Evolutionary conservation across 2,888 invertebrate species (phyloP).

Genomic region (Hemicrepidius hirtus): DNA sequence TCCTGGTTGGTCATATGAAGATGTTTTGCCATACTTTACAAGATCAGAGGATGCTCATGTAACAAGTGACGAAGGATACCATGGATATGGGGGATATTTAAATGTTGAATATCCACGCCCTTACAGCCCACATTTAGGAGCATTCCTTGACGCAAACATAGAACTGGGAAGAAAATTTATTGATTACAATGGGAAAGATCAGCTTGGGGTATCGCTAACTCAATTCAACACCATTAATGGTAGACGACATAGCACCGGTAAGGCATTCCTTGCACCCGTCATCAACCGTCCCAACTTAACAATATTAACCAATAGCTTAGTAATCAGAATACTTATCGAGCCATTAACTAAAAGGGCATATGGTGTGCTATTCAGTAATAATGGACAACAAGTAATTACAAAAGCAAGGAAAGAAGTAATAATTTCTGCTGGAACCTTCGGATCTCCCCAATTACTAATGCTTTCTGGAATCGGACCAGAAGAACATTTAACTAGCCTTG

Average conservation of each 20-base stretch:
- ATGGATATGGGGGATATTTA: slow-evolving; percentile 79
- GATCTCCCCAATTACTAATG: slow-evolving; percentile 88
- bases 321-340: slow-evolving; percentile 79
- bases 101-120: slow-evolving; percentile 78
- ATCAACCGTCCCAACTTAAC: slow-evolving; percentile 79
- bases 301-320: slow-evolving; percentile 81
- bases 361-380: slow-evolving; percentile 81
- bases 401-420: slow-evolving; percentile 83
- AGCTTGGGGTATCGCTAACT: slow-evolving; percentile 78
- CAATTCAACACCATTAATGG: slow-evolving; percentile 81
- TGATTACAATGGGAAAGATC: slow-evolving; percentile 79
- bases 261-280: slow-evolving; percentile 83
- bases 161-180: slow-evolving; percentile 75
- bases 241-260: slow-evolving; percentile 83
- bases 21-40: slow-evolving; percentile 64
- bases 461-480: slow-evolving; percentile 85
- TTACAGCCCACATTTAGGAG: slow-evolving; percentile 75
- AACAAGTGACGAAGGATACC: slow-evolving; percentile 76
- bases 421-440: slow-evolving; percentile 85
- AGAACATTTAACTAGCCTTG: slow-evolving; percentile 75
- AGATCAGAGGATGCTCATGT: slow-evolving; percentile 62
- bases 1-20: slow-evolving; percentile 71
- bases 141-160: slow-evolving; percentile 77
- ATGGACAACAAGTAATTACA: slow-evolving; percentile 73
- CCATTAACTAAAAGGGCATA: slow-evolving; percentile 76